Conservation (phyloP, 2,113 vertebrate genomes). For the Catharus bicknelli region DNA sequence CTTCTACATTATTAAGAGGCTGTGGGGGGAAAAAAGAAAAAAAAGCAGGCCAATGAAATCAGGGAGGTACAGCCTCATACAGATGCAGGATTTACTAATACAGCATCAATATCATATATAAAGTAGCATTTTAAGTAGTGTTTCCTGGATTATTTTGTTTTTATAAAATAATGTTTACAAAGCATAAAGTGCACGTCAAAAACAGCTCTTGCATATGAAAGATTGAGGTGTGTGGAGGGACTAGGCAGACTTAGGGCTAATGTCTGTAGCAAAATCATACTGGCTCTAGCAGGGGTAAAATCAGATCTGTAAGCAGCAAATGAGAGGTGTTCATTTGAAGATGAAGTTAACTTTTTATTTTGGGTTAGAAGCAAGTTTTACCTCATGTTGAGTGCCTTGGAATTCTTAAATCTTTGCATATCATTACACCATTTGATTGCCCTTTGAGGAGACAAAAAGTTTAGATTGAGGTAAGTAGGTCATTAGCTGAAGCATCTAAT, state of each 20-base stretch:
- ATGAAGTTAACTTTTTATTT: not conserved
- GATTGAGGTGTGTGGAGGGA: not conserved
- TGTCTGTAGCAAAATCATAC: not conserved
- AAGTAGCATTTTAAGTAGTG: not conserved
- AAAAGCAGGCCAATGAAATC: not conserved
- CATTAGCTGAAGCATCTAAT: not conserved
- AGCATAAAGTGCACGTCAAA: not conserved
- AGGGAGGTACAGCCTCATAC: not conserved
- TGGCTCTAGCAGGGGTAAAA: not conserved
- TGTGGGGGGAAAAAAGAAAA: not conserved
- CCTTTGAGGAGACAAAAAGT: not conserved
- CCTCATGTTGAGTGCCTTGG: not conserved
- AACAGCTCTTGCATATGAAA: not conserved
- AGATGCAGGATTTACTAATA: not conserved
- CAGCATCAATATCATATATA: not conserved
- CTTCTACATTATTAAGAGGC: not conserved
- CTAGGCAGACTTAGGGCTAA: not conserved
- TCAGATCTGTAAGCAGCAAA: not conserved
- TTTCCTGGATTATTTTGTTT: not conserved
- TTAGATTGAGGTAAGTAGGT: not conserved
- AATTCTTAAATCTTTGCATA: not conserved
- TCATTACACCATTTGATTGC: not conserved
- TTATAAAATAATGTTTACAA: not conserved
- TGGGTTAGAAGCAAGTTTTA: not conserved
- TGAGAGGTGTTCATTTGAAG: not conserved